These are phyloP conservation scores for Papilio dardanus DNA, from an alignment of 1,140 invertebrate genomes.

Conservation along the genomic window DNA sequence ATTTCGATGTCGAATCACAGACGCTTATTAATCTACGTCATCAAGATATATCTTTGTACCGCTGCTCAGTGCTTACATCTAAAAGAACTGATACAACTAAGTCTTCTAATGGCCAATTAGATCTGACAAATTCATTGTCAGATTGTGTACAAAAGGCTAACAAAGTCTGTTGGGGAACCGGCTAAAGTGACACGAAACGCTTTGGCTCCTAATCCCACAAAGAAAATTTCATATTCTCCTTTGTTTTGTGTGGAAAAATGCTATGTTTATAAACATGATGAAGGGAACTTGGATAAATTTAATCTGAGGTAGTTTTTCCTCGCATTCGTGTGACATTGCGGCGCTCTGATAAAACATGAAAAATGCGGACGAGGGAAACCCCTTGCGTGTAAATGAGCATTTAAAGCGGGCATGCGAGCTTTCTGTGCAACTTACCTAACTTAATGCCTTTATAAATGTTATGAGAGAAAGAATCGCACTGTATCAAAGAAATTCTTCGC, in stretches of 20 bases:
- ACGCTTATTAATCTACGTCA: neutral
- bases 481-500: constrained; percentile 35
- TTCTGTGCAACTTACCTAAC: constrained; percentile 32
- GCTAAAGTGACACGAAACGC: constrained; percentile 36
- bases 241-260: constrained; percentile 30
- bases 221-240: constrained; percentile 29
- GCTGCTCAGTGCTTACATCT: neutral
- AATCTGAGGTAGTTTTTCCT: constrained; percentile 38
- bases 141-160: constrained; percentile 36
- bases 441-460: constrained; percentile 39
- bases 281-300: constrained; percentile 26
- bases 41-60: neutral
- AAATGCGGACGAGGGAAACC: constrained; percentile 35
- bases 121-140: constrained; percentile 35
- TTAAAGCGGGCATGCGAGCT: constrained; percentile 36
- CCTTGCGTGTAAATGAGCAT: constrained; percentile 39
- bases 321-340: constrained; percentile 30
- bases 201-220: constrained; percentile 30
- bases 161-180: constrained; percentile 22
- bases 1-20: neutral
- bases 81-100: constrained; percentile 21
- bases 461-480: constrained; percentile 29
- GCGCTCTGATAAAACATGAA: constrained; percentile 38
- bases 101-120: constrained; percentile 36
- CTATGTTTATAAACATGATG: constrained; percentile 34